A percentile compares a stretch with the other conserved stretches of the same genome.
Conservation (phyloP, 2,113 vertebrate genomes). For the Solea solea region DNA sequence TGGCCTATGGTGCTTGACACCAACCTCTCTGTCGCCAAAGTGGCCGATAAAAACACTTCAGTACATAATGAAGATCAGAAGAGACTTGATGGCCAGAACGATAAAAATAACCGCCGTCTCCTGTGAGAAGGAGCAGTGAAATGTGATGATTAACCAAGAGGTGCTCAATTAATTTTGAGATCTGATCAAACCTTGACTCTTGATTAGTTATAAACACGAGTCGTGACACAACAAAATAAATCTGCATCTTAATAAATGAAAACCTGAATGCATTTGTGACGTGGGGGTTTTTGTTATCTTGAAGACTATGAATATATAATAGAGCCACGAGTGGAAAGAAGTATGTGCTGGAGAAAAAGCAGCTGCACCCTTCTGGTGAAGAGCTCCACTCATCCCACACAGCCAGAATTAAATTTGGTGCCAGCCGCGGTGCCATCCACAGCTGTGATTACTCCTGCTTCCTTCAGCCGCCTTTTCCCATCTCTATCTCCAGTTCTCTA, state of each 20-base stretch:
- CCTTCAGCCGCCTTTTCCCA: conserved; percentile 11
- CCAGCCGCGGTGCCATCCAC: conserved; percentile 49
- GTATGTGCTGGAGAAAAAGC: conserved; percentile 28
- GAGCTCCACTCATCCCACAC: conserved; percentile 23
- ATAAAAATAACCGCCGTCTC: neutral
- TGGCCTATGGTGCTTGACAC: too few relatives aligned
- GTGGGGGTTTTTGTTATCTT: too few relatives aligned
- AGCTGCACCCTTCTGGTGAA: conserved; percentile 57
- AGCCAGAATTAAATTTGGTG: conserved; percentile 39
- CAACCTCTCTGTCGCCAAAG: too few relatives aligned
- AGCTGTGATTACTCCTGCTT: conserved; percentile 47
- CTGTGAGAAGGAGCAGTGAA: neutral
- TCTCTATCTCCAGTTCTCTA: conserved; percentile 8
- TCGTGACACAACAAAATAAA: too few relatives aligned
- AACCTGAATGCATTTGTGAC: too few relatives aligned
- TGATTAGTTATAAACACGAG: neutral
- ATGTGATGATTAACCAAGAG: neutral
- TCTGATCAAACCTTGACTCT: neutral
- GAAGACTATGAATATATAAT: neutral
- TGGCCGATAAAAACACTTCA: too few relatives aligned
- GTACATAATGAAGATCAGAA: too few relatives aligned
- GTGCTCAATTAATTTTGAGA: conserved; percentile 1
- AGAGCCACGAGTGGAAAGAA: conserved; percentile 17
- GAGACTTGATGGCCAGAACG: too few relatives aligned
- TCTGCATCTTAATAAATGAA: too few relatives aligned